A percentile compares a stretch with the other conserved stretches of the same genome.
Conservation (phyloP, 2,797 vertebrate genomes). For the Pseudochromis fuscus region DNA sequence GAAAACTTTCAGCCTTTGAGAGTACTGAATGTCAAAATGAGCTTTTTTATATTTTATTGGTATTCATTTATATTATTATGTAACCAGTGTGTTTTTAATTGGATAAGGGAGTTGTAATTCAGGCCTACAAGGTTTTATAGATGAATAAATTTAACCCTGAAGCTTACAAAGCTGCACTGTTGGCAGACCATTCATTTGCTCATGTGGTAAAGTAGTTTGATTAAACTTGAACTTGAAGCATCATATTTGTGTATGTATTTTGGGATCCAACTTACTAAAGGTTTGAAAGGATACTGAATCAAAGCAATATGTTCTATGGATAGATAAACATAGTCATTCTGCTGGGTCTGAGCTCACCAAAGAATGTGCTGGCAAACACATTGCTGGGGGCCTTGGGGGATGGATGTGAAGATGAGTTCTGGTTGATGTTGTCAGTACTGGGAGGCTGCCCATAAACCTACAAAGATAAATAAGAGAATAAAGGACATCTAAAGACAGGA, state of each 20-base stretch:
- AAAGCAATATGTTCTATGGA: background rate
- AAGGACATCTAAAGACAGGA: constrained; percentile 10
- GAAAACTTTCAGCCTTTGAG: too few species aligned
- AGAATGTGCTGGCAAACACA: constrained; percentile 96
- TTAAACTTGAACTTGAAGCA: background rate
- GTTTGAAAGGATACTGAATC: background rate
- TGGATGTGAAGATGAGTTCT: constrained; percentile 90
- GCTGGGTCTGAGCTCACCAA: constrained; percentile 85
- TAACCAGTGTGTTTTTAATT: background rate
- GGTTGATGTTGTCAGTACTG: constrained; percentile 92
- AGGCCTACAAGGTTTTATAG: background rate
- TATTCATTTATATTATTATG: background rate
- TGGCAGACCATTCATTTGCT: background rate
- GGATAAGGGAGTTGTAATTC: background rate
- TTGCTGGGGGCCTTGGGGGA: constrained; percentile 90
- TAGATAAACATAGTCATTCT: background rate
- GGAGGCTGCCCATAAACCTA: constrained; percentile 95
- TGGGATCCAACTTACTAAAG: background rate
- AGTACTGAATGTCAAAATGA: too few species aligned
- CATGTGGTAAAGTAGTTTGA: background rate
- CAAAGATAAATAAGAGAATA: constrained; percentile 54
- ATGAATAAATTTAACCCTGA: background rate
- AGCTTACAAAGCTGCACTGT: background rate
- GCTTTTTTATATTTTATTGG: constrained; percentile 3
- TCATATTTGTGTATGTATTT: background rate